These are phyloP conservation scores for Sebastes matsubarae DNA, from an alignment of 2,797 vertebrate species.

Conservation along the genomic window DNA sequence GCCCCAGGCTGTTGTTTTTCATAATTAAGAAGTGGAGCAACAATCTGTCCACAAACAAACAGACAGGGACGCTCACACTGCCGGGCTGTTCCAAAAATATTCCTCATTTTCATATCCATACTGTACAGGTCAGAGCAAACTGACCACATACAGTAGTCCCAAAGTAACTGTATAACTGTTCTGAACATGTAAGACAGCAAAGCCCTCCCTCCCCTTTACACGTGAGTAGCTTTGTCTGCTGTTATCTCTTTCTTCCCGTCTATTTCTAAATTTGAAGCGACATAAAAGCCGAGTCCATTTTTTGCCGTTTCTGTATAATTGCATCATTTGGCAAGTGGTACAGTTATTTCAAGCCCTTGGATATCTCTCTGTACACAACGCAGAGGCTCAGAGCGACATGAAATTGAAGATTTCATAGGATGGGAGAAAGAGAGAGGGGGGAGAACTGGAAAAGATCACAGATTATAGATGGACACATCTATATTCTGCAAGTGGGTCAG, in stretches of 20 bases:
- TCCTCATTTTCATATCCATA: conserved; percentile 12
- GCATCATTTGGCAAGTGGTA: conserved; percentile 59
- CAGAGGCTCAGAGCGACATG: conserved; percentile 1
- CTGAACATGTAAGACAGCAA: conserved; percentile 12
- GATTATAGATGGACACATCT: conserved; percentile 1
- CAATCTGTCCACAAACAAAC: conserved; percentile 55
- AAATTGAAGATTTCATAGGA: conserved; percentile 27
- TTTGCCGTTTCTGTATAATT: conserved; percentile 54
- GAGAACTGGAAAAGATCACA: neutral
- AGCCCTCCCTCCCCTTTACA: conserved; percentile 15
- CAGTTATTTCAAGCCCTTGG: conserved; percentile 55
- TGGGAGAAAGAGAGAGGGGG: neutral
- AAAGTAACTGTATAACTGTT: neutral
- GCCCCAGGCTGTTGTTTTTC: conserved; percentile 69
- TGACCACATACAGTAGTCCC: conserved; percentile 1
- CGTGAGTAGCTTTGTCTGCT: conserved; percentile 44
- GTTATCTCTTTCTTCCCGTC: conserved; percentile 37
- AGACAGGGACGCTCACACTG: conserved; percentile 32
- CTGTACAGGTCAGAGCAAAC: conserved; percentile 6
- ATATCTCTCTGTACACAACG: conserved; percentile 32
- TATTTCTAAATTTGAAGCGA: conserved; percentile 57
- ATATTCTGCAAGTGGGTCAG: conserved; percentile 10
- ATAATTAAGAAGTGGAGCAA: conserved; percentile 67
- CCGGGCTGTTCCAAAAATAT: conserved; percentile 11
- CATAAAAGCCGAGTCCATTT: conserved; percentile 53